Evolutionary conservation across 92 coral and sea anemone species (phyloP), one percentile per base, ranked within the genome.

Genomic region (Epizoanthus scotinus): DNA sequence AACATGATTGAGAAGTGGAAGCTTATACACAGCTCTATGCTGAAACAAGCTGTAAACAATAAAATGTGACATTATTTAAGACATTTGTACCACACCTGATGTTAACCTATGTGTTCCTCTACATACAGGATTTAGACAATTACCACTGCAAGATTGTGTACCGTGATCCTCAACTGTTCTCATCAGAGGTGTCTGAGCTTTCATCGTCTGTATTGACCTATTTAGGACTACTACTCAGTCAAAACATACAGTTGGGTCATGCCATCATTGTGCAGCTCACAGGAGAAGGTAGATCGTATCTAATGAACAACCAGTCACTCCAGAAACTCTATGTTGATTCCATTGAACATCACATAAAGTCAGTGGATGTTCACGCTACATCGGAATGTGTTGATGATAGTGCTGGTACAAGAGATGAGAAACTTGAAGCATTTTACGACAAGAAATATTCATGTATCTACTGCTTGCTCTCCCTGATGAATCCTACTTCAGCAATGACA

Each of bases 61-160:
- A 15, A 47, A 47, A 47, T 47, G 12, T 47, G 52, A 47, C 52
- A 47, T 47, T 9, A 10, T 10, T 47, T 47, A 47, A 9, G 17
- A 47, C 3, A 47, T 47, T 47, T 5, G 52, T 15, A 47, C 52
- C 10, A 8, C 47, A 12, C 54, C 53, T 18, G 31, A 22, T 26
- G 1, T 28, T 72, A 47, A 8, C 44, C 3, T 72, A 18, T 56
- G 0, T 53, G 56, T 81, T 69, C 34, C 40, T 36, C 26, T 12
- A 50, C 57, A 22, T 7, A 24, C 87, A 95, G 99, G 99, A 91
- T n/a, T 84, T 96, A 40, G 98, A 96, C 84, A 84, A 89, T 77
- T 93, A 91, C 78, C 91, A 96, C 77, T 84, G 92, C 65, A 85
- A 91, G 87, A 86, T 93, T 72, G 93, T 93, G n/a, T 90, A 86